A percentile compares a stretch with the other conserved stretches of the same genome.
These are phyloP conservation scores for Catostylus mosaicus DNA, from an alignment of 30 jellyfish, hydroid and myxozoan genomes.

Conservation along the genomic window DNA sequence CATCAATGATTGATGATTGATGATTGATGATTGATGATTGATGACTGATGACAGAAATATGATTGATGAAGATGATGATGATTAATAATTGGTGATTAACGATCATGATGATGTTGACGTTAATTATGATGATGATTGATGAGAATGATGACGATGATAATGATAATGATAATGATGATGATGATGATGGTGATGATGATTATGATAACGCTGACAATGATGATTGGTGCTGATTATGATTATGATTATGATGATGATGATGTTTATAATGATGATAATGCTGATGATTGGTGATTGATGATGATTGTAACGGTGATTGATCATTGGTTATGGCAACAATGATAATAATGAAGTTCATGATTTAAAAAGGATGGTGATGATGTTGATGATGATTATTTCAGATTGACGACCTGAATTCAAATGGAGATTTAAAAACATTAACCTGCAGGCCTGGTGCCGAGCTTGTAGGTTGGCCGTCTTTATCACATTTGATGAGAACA, in stretches of 20 bases:
- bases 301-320: background rate
- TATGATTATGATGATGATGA: background rate
- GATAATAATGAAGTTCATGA: background rate
- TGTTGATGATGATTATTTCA: background rate
- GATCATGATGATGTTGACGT: no score
- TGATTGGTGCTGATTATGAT: background rate
- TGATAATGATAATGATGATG: background rate
- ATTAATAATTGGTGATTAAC: no score
- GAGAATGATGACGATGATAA: background rate
- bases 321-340: background rate
- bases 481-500: slow-evolving; percentile 68
- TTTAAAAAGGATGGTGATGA: background rate
- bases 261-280: background rate
- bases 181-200: background rate
- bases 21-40: background rate
- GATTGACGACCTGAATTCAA: background rate
- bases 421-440: background rate
- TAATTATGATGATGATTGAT: background rate
- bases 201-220: background rate
- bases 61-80: background rate
- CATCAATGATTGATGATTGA: background rate
- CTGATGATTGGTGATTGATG: background rate
- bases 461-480: slow-evolving; percentile 66
- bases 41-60: background rate
- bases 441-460: slow-evolving; percentile 91